Evolutionary conservation across 2,113 vertebrate genomes (phyloP).

Genomic region (Onychostoma macrolepis): DNA sequence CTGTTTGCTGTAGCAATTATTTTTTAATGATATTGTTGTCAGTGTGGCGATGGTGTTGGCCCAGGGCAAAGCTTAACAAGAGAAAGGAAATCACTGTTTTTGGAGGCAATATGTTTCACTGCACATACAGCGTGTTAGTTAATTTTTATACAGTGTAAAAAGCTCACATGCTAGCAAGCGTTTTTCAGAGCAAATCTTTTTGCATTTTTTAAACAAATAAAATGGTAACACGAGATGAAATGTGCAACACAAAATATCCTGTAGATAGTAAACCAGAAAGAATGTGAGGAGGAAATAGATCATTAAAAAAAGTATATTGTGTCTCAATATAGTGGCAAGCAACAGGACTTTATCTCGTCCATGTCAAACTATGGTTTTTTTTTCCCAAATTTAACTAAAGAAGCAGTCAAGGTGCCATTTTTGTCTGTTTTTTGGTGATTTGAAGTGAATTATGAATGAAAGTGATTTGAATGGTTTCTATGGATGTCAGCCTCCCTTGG

Average conservation of each 20-base stretch:
- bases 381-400: not conserved
- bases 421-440: not conserved
- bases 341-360: not conserved
- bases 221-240: not conserved
- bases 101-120: not conserved
- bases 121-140: not conserved
- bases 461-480: not conserved
- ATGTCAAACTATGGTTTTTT: not conserved
- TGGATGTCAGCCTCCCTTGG: not conserved
- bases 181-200: not conserved
- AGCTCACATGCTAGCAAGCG: not conserved
- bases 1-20: constrained; percentile 35
- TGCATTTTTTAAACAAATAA: not conserved
- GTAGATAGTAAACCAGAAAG: not conserved
- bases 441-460: not conserved
- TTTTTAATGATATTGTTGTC: constrained; percentile 34
- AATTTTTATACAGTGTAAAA: not conserved
- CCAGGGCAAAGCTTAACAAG: constrained; percentile 30
- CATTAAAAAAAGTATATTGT: not conserved
- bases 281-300: not conserved
- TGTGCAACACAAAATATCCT: not conserved
- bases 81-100: not conserved
- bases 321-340: not conserved
- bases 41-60: not conserved
- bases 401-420: not conserved